Percentiles rank a stretch among this genome's conserved stretches.
phyloP scores from a whole-genome alignment of 2,797 vertebrate genomes.

The Dryobates pubescens region DNA sequence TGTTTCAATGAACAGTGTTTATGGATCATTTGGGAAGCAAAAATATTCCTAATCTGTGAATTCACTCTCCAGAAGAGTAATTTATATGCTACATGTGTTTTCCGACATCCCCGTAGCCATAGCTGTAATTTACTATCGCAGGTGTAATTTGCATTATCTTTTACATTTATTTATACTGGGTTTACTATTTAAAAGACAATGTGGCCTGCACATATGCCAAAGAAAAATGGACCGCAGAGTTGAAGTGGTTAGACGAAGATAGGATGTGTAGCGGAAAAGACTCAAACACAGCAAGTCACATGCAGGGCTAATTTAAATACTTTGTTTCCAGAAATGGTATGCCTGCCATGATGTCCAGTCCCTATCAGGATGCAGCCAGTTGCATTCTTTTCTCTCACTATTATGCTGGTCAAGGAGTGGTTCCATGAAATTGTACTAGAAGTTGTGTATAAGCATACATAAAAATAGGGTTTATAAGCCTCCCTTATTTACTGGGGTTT shows the following conservation, averaged over 20 bases:
- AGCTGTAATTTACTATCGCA: background rate
- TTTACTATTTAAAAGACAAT: background rate
- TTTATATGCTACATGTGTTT: background rate
- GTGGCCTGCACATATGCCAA: background rate
- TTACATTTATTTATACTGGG: background rate
- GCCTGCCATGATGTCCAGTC: background rate
- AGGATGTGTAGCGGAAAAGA: background rate
- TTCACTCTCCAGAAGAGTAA: background rate
- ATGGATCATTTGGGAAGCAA: background rate
- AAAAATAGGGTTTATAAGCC: background rate
- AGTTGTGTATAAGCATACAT: background rate
- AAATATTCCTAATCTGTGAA: background rate
- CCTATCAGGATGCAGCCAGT: background rate
- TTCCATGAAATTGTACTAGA: background rate
- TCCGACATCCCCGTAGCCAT: background rate
- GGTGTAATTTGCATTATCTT: background rate
- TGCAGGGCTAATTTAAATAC: background rate
- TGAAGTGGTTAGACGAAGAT: background rate
- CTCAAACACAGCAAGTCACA: background rate
- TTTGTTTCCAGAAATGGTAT: background rate
- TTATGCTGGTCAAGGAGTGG: background rate
- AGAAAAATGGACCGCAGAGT: background rate
- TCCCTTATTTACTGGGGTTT: background rate
- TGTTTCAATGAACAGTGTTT: background rate
- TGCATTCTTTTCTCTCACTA: background rate